Evolutionary conservation across 2,113 vertebrate genomes (phyloP).

Genomic region (Tapirus terrestris): DNA sequence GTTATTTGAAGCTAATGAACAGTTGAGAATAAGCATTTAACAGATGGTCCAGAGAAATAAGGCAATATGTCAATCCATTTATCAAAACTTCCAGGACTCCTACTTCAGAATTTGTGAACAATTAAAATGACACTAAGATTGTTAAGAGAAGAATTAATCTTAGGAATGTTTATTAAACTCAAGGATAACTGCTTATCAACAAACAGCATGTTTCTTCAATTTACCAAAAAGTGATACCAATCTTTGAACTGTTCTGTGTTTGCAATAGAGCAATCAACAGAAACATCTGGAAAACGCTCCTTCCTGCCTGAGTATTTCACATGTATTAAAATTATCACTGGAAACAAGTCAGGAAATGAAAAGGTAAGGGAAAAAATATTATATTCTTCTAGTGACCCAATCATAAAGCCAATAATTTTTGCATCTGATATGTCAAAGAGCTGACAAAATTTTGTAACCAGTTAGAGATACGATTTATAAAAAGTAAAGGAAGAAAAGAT

Average conservation of each 20-base stretch:
- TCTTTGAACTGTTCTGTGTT: conserved; percentile 52
- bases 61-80: conserved; percentile 50
- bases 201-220: conserved; percentile 20
- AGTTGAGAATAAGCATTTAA: conserved; percentile 58
- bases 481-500: conserved; percentile 25
- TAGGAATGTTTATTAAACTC: conserved; percentile 53
- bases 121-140: conserved; percentile 31
- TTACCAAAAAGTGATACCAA: conserved; percentile 42
- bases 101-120: conserved; percentile 47
- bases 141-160: conserved; percentile 56
- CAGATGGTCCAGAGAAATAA: conserved; percentile 51
- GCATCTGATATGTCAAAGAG: conserved; percentile 26
- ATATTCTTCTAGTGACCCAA: conserved; percentile 11
- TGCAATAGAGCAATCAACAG: conserved; percentile 43
- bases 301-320: conserved; percentile 58
- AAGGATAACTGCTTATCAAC: conserved; percentile 5
- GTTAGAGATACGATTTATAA: not conserved
- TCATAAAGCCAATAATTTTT: conserved; percentile 30
- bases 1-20: conserved; percentile 57
- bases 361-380: conserved; percentile 47
- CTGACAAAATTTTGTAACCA: conserved; percentile 20
- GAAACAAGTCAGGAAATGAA: conserved; percentile 58
- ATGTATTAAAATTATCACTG: conserved; percentile 55
- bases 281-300: conserved; percentile 58
- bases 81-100: not conserved